These are phyloP conservation scores for Watsonalla cultraria DNA, from an alignment of 2,888 invertebrate genomes.

Conservation along the genomic window DNA sequence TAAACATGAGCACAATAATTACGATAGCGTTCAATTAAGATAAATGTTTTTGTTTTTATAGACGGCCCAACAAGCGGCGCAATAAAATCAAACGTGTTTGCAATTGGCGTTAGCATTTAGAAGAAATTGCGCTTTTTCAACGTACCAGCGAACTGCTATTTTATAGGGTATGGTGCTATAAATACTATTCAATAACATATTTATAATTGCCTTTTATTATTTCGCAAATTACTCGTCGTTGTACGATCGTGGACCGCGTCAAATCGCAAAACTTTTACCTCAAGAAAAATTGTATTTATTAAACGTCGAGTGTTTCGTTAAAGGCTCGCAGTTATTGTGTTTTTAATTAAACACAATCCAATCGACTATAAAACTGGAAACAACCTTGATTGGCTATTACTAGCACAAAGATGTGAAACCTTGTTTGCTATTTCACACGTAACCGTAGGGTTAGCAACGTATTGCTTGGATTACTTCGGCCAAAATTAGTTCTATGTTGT, in stretches of 20 bases:
- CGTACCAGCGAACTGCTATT: slow-evolving; percentile 2
- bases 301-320: slow-evolving; percentile 19
- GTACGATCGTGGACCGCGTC: slow-evolving; percentile 22
- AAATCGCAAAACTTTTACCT: slow-evolving; percentile 20
- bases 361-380: slow-evolving; percentile 1
- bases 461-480: neutral
- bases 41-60: neutral
- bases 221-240: slow-evolving; percentile 17
- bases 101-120: neutral
- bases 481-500: no score
- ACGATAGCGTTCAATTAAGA: neutral
- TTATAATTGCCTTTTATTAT: slow-evolving; percentile 12
- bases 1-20: neutral
- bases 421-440: neutral
- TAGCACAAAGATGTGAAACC: neutral
- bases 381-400: slow-evolving; percentile 2
- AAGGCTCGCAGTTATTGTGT: neutral
- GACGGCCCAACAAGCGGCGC: neutral
- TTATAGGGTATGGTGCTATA: slow-evolving; percentile 2
- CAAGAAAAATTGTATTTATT: slow-evolving; percentile 19
- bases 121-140: slow-evolving; percentile 1
- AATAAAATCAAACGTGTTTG: slow-evolving; percentile 1
- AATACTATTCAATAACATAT: slow-evolving; percentile 4
- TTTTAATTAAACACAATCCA: slow-evolving; percentile 2
- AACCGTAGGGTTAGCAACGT: neutral